These are phyloP conservation scores for Hemichromis elongatus DNA, from an alignment of 2,113 vertebrate species.

Conservation along the genomic window DNA sequence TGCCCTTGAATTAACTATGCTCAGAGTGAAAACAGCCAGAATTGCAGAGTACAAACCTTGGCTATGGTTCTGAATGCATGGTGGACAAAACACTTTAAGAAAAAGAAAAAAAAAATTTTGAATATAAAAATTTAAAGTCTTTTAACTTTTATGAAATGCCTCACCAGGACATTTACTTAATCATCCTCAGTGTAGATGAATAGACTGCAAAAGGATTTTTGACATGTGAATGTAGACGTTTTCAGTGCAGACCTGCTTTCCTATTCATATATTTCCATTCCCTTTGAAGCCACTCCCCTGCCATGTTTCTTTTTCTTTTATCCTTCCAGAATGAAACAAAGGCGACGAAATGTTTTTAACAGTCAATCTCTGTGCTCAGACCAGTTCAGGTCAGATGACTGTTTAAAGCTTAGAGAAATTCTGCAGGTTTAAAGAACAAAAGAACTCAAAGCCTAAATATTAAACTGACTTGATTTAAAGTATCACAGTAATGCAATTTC, in stretches of 20 bases:
- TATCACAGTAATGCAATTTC: background rate
- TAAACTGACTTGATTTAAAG: background rate
- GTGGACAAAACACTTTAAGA: constrained; percentile 12
- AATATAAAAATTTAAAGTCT: background rate
- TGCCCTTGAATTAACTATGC: background rate
- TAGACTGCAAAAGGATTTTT: background rate
- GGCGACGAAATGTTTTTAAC: background rate
- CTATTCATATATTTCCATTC: background rate
- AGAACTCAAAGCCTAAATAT: background rate
- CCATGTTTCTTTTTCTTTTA: background rate
- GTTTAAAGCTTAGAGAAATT: background rate
- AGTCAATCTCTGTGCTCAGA: background rate
- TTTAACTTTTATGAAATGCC: background rate
- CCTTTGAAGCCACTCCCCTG: constrained; percentile 15
- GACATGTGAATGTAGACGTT: background rate
- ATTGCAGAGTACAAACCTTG: background rate
- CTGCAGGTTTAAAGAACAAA: background rate
- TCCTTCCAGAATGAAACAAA: background rate
- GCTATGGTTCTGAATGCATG: background rate
- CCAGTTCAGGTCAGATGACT: background rate
- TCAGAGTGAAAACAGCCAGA: background rate
- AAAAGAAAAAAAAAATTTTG: background rate
- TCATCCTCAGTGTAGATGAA: background rate
- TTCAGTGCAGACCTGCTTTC: background rate
- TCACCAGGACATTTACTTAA: background rate